These are phyloP conservation scores for Pseudochirops cupreus DNA, from an alignment of 2,797 vertebrate species.

Conservation along the genomic window DNA sequence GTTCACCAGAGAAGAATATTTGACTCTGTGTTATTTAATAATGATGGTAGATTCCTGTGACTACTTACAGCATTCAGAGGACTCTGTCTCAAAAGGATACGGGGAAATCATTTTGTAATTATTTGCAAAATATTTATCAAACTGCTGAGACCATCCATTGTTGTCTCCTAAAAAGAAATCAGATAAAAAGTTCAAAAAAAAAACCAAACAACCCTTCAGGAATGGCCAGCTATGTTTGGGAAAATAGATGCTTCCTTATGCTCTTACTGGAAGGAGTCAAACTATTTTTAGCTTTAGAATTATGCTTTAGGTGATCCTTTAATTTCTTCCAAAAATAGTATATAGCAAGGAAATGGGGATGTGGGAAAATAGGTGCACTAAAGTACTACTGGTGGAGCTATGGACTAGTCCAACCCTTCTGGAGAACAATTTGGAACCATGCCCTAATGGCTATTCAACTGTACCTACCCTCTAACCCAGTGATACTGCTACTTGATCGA, in stretches of 20 bases:
- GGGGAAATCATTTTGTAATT: slow-evolving; percentile 85
- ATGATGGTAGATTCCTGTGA: background rate
- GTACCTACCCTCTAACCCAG: background rate
- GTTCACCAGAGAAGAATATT: background rate
- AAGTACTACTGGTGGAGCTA: background rate
- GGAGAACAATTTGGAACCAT: background rate
- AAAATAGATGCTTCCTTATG: slow-evolving; percentile 8
- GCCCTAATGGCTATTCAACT: background rate
- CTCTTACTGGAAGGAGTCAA: background rate
- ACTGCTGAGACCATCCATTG: slow-evolving; percentile 95
- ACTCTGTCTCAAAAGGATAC: slow-evolving; percentile 84
- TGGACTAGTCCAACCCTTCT: background rate
- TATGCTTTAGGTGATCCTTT: slow-evolving; percentile 3
- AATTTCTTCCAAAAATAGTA: background rate
- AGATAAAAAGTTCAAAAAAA: slow-evolving; percentile 54
- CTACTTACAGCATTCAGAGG: slow-evolving; percentile 93
- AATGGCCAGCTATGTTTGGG: slow-evolving; percentile 6
- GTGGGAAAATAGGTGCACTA: background rate
- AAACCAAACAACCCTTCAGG: background rate
- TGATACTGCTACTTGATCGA: background rate
- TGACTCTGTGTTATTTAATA: slow-evolving; percentile 12
- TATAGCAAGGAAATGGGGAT: background rate
- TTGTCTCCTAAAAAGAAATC: slow-evolving; percentile 91
- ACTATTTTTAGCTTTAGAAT: slow-evolving; percentile 5
- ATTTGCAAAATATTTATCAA: slow-evolving; percentile 92